These are phyloP conservation scores for Megatriorchis doriae DNA, from an alignment of 2,113 vertebrate genomes.

Conservation along the genomic window DNA sequence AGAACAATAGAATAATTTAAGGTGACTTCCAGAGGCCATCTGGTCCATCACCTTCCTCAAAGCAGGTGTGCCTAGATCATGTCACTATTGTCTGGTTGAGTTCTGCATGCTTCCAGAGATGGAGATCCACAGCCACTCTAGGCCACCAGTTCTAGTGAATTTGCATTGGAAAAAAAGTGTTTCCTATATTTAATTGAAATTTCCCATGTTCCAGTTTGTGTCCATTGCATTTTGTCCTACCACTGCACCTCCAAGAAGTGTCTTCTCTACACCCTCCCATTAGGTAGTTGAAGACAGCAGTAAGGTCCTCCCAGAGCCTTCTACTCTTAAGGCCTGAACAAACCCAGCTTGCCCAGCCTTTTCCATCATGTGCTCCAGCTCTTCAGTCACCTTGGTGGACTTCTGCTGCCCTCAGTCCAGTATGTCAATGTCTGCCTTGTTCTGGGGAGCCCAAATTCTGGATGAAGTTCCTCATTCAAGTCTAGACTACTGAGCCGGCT, in stretches of 20 bases:
- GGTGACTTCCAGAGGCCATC: not conserved
- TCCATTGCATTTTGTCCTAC: not conserved
- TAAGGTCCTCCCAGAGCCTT: not conserved
- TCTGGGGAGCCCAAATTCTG: not conserved
- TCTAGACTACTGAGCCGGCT: not conserved
- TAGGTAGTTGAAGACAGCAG: not conserved
- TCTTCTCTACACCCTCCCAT: not conserved
- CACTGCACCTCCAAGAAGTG: accelerated
- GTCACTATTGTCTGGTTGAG: not conserved
- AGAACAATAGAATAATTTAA: not conserved
- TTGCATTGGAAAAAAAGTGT: not conserved
- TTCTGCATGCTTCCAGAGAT: not conserved
- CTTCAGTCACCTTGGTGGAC: not conserved
- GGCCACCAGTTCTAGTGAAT: not conserved
- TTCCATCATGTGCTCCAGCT: not conserved
- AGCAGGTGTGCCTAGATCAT: not conserved
- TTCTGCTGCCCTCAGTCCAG: not conserved
- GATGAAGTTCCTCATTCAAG: not conserved
- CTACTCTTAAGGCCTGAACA: not conserved
- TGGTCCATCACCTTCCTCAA: not conserved
- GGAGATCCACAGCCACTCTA: not conserved
- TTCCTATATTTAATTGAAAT: not conserved
- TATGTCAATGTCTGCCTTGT: not conserved
- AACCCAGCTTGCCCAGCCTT: not conserved
- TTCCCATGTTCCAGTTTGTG: not conserved